phyloP scores from a whole-genome alignment of 1,140 invertebrate genomes.

The Laupala kohalensis region DNA sequence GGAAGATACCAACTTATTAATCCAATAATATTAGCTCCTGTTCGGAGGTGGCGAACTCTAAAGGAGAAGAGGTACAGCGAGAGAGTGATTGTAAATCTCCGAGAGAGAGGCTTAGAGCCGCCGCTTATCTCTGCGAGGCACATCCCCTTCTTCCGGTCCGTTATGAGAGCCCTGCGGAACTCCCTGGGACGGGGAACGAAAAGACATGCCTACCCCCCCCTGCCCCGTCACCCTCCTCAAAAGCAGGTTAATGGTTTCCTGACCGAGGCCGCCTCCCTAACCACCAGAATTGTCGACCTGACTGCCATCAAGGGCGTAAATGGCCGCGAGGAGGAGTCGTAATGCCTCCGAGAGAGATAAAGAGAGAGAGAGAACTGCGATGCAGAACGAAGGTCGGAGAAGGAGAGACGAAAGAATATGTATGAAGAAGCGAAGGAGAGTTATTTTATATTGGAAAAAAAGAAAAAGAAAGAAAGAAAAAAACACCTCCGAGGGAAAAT shows the following conservation, averaged over 20 bases:
- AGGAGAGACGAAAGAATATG: neutral
- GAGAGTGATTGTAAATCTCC: neutral
- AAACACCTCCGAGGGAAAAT: neutral
- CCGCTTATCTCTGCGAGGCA: neutral
- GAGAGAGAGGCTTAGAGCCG: neutral
- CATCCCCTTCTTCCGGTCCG: neutral
- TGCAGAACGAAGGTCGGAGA: no score
- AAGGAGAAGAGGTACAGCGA: neutral
- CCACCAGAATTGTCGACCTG: neutral
- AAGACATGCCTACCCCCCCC: neutral
- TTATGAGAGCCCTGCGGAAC: neutral
- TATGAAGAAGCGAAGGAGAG: no score
- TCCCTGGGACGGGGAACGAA: neutral
- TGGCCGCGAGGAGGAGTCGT: neutral
- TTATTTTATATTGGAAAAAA: neutral
- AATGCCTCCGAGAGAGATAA: neutral
- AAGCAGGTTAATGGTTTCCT: neutral
- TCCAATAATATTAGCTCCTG: neutral
- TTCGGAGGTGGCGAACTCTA: neutral
- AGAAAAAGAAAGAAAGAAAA: no score
- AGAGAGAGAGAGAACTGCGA: neutral
- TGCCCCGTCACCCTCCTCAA: neutral
- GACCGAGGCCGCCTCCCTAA: neutral
- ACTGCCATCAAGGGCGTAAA: neutral
- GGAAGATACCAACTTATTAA: neutral